Base-by-base conservation (phyloP, 2,888 invertebrate species). In the Acrobeloides nanus region DNA sequence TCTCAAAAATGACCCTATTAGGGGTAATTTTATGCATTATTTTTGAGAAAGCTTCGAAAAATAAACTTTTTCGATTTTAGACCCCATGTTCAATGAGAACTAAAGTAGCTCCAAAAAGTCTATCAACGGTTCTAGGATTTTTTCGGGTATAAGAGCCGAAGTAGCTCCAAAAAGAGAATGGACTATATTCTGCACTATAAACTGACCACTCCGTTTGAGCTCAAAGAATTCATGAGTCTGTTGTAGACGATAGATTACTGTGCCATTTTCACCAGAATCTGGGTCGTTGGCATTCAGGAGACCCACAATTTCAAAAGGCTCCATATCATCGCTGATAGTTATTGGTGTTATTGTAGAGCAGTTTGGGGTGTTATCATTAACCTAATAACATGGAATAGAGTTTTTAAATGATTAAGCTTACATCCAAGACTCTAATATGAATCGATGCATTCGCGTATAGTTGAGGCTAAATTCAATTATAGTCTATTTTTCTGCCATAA, bases 381-480 rank as follows among this genome's bases (percentile, higher is more conserved):
- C n/a, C n/a, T n/a, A n/a, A n/a, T n/a, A n/a, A n/a, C n/a, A n/a
- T n/a, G n/a, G n/a, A n/a, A n/a, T n/a, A n/a, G n/a, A n/a, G n/a
- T n/a, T n/a, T n/a, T n/a, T n/a, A n/a, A n/a, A n/a, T n/a, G n/a
- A n/a, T n/a, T n/a, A n/a, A n/a, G n/a, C n/a, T n/a, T 18, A 67
- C 55, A 51, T 72, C 73, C 12, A 55, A 26, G 1, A 73, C 51
- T 21, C 39, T 34, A 17, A 73, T 48, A 1, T 46, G 46, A 4
- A 68, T 50, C 38, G 78, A 80, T 1, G 88, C 89, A 3, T 81
- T 76, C 29, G 88, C 82, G 48, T 81, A 80, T 2, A 88, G 87
- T 43, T 89, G 84, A 43, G 82, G 76, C 0, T 85, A 37, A 44
- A 31, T 17, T 18, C 26, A 27, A 38, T 8, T 46, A n/a, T 8